phyloP scores from a whole-genome alignment of 2,113 vertebrate species.

The Calonectris borealis region DNA sequence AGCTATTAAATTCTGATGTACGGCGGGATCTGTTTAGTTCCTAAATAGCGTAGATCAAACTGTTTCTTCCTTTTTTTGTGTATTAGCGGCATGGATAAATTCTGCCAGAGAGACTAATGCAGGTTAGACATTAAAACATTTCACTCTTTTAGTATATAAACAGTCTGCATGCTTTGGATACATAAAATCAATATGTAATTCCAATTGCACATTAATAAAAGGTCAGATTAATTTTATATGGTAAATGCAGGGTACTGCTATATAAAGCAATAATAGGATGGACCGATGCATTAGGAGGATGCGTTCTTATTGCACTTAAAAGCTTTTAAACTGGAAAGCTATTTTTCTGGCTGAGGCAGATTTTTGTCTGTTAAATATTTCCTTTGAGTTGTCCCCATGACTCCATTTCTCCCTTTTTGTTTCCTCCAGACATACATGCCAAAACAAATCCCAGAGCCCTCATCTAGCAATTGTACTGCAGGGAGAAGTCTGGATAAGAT shows the following conservation, averaged over 20 bases:
- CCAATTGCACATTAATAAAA: constrained; percentile 5
- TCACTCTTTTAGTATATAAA: background rate
- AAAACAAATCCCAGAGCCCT: constrained; percentile 13
- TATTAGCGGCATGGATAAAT: background rate
- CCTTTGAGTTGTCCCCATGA: background rate
- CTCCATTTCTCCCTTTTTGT: background rate
- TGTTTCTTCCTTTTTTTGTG: background rate
- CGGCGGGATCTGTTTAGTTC: background rate
- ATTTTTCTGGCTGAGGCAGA: background rate
- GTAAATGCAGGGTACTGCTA: background rate
- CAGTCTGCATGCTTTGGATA: background rate
- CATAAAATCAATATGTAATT: constrained; percentile 11
- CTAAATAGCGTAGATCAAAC: background rate
- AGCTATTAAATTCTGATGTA: background rate
- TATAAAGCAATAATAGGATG: background rate
- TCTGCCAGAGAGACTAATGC: background rate
- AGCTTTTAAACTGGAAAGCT: background rate
- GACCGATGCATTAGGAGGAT: background rate
- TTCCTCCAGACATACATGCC: background rate
- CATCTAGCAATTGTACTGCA: background rate
- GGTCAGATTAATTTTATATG: constrained; percentile 21
- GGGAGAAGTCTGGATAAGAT: background rate
- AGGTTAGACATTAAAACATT: background rate
- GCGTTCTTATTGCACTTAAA: background rate
- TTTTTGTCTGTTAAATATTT: constrained; percentile 24